Evolutionary conservation across 2,797 vertebrate species (phyloP).

Genomic region (Eulemur mongoz): DNA sequence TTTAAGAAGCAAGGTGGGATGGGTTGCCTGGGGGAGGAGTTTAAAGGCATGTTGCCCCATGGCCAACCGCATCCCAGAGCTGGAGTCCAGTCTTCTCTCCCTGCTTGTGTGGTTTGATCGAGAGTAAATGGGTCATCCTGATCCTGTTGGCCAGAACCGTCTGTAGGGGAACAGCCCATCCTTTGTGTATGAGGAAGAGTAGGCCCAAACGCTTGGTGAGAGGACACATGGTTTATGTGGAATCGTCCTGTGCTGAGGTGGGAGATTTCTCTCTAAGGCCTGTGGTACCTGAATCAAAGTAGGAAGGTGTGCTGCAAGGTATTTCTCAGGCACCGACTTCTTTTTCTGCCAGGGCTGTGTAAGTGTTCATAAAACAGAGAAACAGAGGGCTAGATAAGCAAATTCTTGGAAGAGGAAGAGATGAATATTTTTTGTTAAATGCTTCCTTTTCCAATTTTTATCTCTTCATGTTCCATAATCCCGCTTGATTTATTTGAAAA

Average conservation of each 20-base stretch:
- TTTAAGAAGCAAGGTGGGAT: background rate
- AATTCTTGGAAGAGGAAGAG: background rate
- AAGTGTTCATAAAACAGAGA: background rate
- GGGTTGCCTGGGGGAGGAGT: background rate
- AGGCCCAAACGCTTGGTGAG: background rate
- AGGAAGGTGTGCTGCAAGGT: background rate
- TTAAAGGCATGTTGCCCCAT: background rate
- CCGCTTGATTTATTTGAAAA: background rate
- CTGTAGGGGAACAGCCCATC: background rate
- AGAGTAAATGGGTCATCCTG: background rate
- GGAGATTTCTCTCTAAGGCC: background rate
- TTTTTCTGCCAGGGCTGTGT: background rate
- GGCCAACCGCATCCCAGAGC: background rate
- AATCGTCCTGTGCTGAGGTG: background rate
- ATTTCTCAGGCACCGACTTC: background rate
- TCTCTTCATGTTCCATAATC: background rate
- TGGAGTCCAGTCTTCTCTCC: background rate
- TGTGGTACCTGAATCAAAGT: background rate
- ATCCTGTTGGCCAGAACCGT: background rate
- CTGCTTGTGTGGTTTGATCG: background rate
- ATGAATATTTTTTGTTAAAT: background rate
- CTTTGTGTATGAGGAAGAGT: background rate
- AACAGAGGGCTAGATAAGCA: background rate
- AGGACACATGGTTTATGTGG: background rate
- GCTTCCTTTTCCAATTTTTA: background rate